Conservation (phyloP, 2,113 vertebrate genomes). For the Odobenus rosmarus region DNA sequence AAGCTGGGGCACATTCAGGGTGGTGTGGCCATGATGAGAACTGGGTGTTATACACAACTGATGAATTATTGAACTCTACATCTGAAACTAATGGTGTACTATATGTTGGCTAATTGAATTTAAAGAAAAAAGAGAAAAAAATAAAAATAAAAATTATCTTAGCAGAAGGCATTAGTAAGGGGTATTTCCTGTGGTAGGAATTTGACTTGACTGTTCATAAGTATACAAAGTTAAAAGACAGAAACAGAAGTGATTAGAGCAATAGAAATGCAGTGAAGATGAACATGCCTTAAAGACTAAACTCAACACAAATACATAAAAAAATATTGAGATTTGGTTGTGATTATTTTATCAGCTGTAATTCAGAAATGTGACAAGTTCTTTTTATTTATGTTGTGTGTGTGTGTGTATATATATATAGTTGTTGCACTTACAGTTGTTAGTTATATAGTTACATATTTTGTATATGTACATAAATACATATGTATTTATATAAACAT, state of each 20-base stretch:
- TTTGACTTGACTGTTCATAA: background rate
- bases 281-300: background rate
- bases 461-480: background rate
- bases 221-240: background rate
- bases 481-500: background rate
- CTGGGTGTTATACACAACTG: too few relatives aligned
- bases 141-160: background rate
- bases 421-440: too few relatives aligned
- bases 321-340: background rate
- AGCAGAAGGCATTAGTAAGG: background rate
- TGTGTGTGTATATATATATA: too few relatives aligned
- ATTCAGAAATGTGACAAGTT: background rate
- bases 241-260: background rate
- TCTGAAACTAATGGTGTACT: too few relatives aligned
- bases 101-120: too few relatives aligned
- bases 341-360: background rate
- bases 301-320: background rate
- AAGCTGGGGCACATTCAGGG: too few relatives aligned
- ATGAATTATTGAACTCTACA: too few relatives aligned
- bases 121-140: too few relatives aligned
- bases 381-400: background rate
- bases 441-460: background rate
- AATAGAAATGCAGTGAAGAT: background rate
- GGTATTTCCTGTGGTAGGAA: background rate
- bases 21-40: too few relatives aligned